Percentiles rank a stretch among this genome's conserved stretches.
Evolutionary conservation across 2,797 vertebrate genomes (phyloP).

Genomic region (Neosalanx taihuensis): DNA sequence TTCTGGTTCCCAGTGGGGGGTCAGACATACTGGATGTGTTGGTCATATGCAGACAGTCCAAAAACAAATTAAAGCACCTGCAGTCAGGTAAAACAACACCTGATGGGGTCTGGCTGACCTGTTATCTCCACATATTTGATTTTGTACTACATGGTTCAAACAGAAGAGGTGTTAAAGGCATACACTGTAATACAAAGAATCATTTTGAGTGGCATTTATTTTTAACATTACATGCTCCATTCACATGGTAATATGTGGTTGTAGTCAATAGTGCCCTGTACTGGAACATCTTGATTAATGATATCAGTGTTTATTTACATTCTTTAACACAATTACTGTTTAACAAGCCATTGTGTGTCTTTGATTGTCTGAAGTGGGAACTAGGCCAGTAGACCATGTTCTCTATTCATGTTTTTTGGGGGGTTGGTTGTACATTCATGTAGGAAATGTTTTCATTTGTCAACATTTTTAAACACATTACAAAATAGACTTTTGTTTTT

Average conservation of each 20-base stretch:
- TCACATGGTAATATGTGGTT: not conserved
- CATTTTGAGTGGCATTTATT: constrained; percentile 3
- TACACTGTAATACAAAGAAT: constrained; percentile 2
- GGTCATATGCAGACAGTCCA: constrained; percentile 12
- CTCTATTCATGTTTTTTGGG: not conserved
- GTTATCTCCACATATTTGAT: not conserved
- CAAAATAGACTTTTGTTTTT: not conserved
- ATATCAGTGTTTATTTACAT: not conserved
- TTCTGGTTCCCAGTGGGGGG: not conserved
- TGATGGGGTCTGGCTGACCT: not conserved
- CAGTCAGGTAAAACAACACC: constrained; percentile 8
- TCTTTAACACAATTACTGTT: not conserved
- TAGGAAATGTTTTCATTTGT: not conserved
- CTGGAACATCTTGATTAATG: not conserved
- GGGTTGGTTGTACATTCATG: not conserved
- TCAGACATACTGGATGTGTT: constrained; percentile 6
- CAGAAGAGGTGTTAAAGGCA: not conserved
- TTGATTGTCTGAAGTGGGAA: not conserved
- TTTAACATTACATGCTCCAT: not conserved
- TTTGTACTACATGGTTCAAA: not conserved
- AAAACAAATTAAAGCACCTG: constrained; percentile 5
- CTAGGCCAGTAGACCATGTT: not conserved
- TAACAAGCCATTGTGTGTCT: not conserved
- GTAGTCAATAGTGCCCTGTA: no score
- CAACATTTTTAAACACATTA: not conserved